Percentiles rank a stretch among this genome's conserved stretches.
phyloP scores from a whole-genome alignment of 2,888 invertebrate genomes.

The Omphaloscelis lunosa region DNA sequence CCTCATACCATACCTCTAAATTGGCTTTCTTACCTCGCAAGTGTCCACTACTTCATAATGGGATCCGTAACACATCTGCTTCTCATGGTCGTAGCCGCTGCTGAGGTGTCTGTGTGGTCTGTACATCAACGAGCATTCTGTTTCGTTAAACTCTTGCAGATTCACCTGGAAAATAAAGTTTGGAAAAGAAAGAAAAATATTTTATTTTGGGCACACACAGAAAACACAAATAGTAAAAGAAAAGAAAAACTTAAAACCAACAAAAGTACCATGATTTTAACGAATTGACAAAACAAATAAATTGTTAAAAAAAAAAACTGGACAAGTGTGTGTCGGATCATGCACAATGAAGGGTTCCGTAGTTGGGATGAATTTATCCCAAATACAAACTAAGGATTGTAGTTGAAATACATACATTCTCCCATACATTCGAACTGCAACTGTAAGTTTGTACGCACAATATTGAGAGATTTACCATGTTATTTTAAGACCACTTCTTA shows the following conservation, averaged over 20 bases:
- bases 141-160: constrained; percentile 23
- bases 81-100: constrained; percentile 45
- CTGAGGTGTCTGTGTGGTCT: constrained; percentile 45
- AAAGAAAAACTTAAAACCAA: too few relatives aligned
- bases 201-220: not conserved
- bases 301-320: too few relatives aligned
- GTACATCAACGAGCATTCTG: constrained; percentile 24
- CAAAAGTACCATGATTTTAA: not conserved
- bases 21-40: constrained; percentile 44
- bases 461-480: too few relatives aligned
- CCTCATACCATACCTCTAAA: too few relatives aligned
- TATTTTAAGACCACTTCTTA: too few relatives aligned
- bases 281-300: not conserved
- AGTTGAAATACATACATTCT: too few relatives aligned
- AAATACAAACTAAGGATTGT: too few relatives aligned
- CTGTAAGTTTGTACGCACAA: too few relatives aligned
- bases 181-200: not conserved
- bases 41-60: constrained; percentile 39
- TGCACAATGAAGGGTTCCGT: too few relatives aligned
- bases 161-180: constrained; percentile 28
- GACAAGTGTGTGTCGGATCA: too few relatives aligned
- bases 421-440: too few relatives aligned
- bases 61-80: constrained; percentile 56
- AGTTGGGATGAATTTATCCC: too few relatives aligned
- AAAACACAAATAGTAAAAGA: not conserved